Base-by-base conservation (phyloP, 2,888 invertebrate species). In the Tuberolachnus salignus region DNA sequence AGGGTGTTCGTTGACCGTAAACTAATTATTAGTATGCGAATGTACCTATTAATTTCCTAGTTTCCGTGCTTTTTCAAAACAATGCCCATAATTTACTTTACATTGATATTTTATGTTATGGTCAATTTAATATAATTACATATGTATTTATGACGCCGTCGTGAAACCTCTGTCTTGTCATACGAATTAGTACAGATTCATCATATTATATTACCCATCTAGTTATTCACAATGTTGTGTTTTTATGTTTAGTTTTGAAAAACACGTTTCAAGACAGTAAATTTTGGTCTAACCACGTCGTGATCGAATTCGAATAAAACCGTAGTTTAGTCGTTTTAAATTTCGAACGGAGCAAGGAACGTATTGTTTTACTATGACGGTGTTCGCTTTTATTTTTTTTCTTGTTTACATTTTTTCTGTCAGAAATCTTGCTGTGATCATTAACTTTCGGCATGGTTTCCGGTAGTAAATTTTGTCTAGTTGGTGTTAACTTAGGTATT, bases 41-140 rank as follows among this genome's bases (percentile, higher is more conserved):
- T 21, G 49, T 19, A 51, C 14, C 51, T 61, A 63, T 51, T 70
- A 72, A 72, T 72, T 73, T 73, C 8, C 16, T 51, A 51, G 61
- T 73, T 73, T 63, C 51, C 61, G 34, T 61, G 49, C 51, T 73
- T 61, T 34, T 34, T 4, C 21, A 21, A 34, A 63, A 51, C 61
- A 61, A 73, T 73, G 61, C 4, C 1, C 34, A 34, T 10, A n/a
- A 42, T 73, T 61, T 21, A 63, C 16, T 34, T 34, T 63, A 42
- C 10, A 21, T 21, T 51, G 34, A 73, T 73, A 57, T 44, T 34
- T 26, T 11, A 13, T n/a, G n/a, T 59, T 26, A 71, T 26, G 46
- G 13, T 71, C 9, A 42, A 44, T 70, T 46, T 66, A 66, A 66
- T 66, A 46, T 46, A 64, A 16, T 49, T 49, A 49, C 23, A 44